Conservation (phyloP, 2,113 vertebrate genomes). For the Colossoma macropomum region DNA sequence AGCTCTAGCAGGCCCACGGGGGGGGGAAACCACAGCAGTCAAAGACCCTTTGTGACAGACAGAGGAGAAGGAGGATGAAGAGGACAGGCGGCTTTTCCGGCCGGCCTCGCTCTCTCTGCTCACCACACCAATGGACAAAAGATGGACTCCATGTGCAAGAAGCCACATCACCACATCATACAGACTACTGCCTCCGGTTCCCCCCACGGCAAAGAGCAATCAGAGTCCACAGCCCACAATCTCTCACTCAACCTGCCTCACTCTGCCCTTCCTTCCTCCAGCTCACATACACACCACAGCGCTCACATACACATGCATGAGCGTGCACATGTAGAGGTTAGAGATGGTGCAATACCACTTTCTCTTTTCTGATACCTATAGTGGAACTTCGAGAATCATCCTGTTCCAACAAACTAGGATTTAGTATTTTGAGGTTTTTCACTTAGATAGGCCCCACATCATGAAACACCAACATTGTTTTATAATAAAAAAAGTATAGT, state of each 20-base stretch:
- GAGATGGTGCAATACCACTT: too few relatives aligned
- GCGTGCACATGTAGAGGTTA: slow-evolving; percentile 7
- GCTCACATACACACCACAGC: background rate
- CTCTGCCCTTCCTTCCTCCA: slow-evolving; percentile 17
- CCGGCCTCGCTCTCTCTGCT: slow-evolving; percentile 24
- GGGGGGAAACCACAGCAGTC: slow-evolving; percentile 30
- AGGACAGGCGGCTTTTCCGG: background rate
- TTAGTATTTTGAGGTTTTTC: too few relatives aligned
- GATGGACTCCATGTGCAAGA: slow-evolving; percentile 61
- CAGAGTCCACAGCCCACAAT: slow-evolving; percentile 40
- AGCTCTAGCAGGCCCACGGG: slow-evolving; percentile 17
- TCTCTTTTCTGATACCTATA: too few relatives aligned
- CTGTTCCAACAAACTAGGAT: too few relatives aligned
- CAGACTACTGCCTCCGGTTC: slow-evolving; percentile 34
- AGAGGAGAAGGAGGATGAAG: slow-evolving; percentile 26
- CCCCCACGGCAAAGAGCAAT: slow-evolving; percentile 57
- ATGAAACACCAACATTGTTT: too few relatives aligned
- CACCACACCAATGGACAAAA: slow-evolving; percentile 45
- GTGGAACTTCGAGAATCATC: too few relatives aligned
- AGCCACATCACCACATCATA: slow-evolving; percentile 65
- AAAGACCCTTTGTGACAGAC: slow-evolving; percentile 42
- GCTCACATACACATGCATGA: slow-evolving; percentile 58
- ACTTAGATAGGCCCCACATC: too few relatives aligned
- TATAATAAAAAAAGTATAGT: too few relatives aligned
- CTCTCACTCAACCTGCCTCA: slow-evolving; percentile 27